phyloP scores from a whole-genome alignment of 2,888 invertebrate genomes.

The Drosophila nigritarsus region DNA sequence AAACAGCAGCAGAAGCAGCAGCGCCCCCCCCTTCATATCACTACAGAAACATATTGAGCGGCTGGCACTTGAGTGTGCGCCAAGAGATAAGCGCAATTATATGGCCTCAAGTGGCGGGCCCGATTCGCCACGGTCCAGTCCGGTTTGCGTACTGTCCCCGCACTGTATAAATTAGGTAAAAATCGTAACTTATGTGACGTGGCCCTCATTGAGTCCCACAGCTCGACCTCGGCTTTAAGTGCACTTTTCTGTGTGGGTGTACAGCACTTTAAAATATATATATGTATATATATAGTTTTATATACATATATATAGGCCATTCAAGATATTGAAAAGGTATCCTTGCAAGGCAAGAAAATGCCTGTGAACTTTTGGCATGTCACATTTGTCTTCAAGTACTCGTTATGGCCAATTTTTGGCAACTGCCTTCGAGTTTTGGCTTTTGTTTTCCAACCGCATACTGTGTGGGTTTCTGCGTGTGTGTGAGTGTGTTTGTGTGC shows the following conservation, averaged over 20 bases:
- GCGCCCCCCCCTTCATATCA: slow-evolving; percentile 76
- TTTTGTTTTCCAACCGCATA: slow-evolving; percentile 70
- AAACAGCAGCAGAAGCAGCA: slow-evolving; percentile 1
- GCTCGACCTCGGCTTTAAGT: slow-evolving; percentile 58
- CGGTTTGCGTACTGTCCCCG: slow-evolving; percentile 7
- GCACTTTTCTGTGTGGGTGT: slow-evolving; percentile 37
- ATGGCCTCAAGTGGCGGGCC: slow-evolving; percentile 68
- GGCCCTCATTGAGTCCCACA: slow-evolving; percentile 67
- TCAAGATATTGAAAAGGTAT: slow-evolving; percentile 65
- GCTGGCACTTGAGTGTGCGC: slow-evolving; percentile 78
- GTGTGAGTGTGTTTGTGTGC: slow-evolving; percentile 24
- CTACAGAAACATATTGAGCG: slow-evolving; percentile 75
- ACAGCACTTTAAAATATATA: slow-evolving; percentile 67
- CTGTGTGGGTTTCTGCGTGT: slow-evolving; percentile 21
- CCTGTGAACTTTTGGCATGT: slow-evolving; percentile 64
- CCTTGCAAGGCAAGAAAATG: slow-evolving; percentile 40
- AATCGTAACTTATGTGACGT: slow-evolving; percentile 73
- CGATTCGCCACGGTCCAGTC: slow-evolving; percentile 26
- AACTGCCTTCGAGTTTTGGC: slow-evolving; percentile 61
- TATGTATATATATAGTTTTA: neutral
- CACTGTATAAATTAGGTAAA: slow-evolving; percentile 74
- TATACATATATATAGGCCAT: slow-evolving; percentile 1
- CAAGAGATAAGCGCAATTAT: slow-evolving; percentile 81
- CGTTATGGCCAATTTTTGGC: slow-evolving; percentile 77
- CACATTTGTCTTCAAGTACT: slow-evolving; percentile 76